Percentiles rank a stretch among this genome's conserved stretches.
These are phyloP conservation scores for Nematopogon swammerdamellus DNA, from an alignment of 2,888 invertebrate species.

Conservation along the genomic window DNA sequence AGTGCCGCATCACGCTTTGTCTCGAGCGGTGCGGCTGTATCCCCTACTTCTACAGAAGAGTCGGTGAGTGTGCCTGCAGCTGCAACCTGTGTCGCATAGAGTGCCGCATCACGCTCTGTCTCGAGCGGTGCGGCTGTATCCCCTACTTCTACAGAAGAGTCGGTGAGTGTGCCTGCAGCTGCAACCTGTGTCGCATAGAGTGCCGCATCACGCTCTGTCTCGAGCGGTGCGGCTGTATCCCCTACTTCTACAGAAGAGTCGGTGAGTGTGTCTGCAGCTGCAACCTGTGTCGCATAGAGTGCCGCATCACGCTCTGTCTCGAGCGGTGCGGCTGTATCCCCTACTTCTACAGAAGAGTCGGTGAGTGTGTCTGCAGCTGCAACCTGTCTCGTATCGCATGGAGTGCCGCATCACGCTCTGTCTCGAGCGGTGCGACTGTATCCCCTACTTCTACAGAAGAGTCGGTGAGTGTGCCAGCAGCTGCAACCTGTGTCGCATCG, in stretches of 20 bases:
- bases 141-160: constrained; percentile 70
- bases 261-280: too few species aligned
- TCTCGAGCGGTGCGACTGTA: too few species aligned
- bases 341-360: too few species aligned
- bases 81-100: constrained; percentile 69
- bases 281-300: too few species aligned
- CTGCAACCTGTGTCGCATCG: too few species aligned
- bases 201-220: constrained; percentile 63
- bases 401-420: too few species aligned
- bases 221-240: constrained; percentile 65
- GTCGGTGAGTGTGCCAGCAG: too few species aligned
- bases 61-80: constrained; percentile 65
- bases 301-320: constrained; percentile 25
- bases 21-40: constrained; percentile 64
- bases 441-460: too few species aligned
- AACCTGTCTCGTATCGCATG: too few species aligned
- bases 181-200: constrained; percentile 67
- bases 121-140: constrained; percentile 63
- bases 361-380: too few species aligned
- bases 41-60: constrained; percentile 69
- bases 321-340: too few species aligned
- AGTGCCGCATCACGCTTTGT: constrained; percentile 64
- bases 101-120: constrained; percentile 61
- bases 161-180: constrained; percentile 66
- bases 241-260: constrained; percentile 67